phyloP scores from a whole-genome alignment of 2,797 vertebrate species.

The Euthynnus affinis region DNA sequence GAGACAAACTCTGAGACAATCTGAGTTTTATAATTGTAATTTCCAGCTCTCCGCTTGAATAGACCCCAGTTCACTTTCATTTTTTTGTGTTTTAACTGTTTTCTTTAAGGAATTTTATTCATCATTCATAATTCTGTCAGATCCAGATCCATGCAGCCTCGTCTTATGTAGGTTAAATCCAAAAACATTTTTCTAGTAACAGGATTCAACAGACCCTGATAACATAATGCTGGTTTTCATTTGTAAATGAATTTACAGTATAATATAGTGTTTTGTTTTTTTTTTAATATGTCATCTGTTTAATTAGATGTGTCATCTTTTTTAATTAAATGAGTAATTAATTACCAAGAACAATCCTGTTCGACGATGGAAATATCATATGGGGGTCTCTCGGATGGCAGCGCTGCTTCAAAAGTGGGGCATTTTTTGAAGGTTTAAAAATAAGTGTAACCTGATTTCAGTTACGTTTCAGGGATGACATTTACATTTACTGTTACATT shows the following conservation, averaged over 20 bases:
- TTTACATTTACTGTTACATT: slow-evolving; percentile 58
- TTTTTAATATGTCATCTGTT: slow-evolving; percentile 22
- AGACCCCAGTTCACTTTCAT: not conserved
- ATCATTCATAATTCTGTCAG: slow-evolving; percentile 8
- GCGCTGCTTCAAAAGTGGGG: slow-evolving; percentile 45
- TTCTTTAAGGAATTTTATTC: not conserved
- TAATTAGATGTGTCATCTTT: slow-evolving; percentile 37
- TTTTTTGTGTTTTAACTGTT: not conserved
- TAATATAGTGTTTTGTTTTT: not conserved
- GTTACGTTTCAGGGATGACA: slow-evolving; percentile 40
- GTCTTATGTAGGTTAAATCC: not conserved
- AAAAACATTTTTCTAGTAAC: not conserved
- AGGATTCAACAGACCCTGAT: not conserved
- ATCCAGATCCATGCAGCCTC: not conserved
- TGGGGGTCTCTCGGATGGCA: slow-evolving; percentile 23
- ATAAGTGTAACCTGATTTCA: slow-evolving; percentile 59
- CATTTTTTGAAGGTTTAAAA: slow-evolving; percentile 59
- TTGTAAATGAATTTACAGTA: not conserved
- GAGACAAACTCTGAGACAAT: slow-evolving; percentile 25
- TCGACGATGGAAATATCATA: slow-evolving; percentile 19
- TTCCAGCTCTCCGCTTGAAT: slow-evolving; percentile 9
- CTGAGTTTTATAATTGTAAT: slow-evolving; percentile 9
- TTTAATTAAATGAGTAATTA: slow-evolving; percentile 38
- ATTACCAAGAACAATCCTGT: slow-evolving; percentile 29
- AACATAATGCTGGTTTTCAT: slow-evolving; percentile 2